Evolutionary conservation across 2,888 invertebrate genomes (phyloP).

Genomic region (Tromatobia lineatoria): DNA sequence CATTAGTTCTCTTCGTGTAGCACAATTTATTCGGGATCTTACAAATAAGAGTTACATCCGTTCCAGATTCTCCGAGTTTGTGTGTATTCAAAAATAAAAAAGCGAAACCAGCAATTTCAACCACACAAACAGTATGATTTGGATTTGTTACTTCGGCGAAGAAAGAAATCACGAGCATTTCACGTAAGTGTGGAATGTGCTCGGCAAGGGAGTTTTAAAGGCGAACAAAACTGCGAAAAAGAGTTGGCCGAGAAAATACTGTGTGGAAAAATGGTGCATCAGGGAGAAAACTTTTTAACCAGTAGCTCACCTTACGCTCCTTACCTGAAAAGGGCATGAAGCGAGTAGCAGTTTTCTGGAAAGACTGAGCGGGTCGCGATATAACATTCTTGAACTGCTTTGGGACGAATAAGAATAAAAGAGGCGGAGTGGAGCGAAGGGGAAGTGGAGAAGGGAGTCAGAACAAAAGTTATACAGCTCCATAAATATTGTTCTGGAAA

Average conservation of each 20-base stretch:
- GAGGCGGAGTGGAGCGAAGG: not conserved
- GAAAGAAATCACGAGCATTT: not conserved
- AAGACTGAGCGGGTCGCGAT: constrained; percentile 52
- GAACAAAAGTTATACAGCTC: constrained; percentile 71
- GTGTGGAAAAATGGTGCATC: constrained; percentile 52
- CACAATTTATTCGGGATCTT: no score
- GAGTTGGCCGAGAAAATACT: constrained; percentile 48
- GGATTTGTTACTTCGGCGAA: not conserved
- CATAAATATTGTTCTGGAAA: constrained; percentile 71
- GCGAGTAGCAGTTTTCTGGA: constrained; percentile 48
- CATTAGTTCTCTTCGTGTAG: no score
- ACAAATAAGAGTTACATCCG: no score
- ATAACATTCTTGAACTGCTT: constrained; percentile 66
- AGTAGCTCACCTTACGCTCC: constrained; percentile 65
- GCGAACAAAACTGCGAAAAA: constrained; percentile 12
- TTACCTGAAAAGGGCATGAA: constrained; percentile 53
- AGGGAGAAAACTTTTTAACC: constrained; percentile 63
- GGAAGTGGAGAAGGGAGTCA: constrained; percentile 7
- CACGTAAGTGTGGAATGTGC: not conserved
- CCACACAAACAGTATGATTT: not conserved
- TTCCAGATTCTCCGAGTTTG: no score
- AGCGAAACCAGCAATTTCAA: no score
- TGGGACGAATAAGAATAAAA: constrained; percentile 58
- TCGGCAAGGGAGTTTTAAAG: not conserved
- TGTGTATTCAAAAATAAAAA: no score